Evolutionary conservation across 2,113 vertebrate species (phyloP).

Genomic region (Cebidichthys violaceus): DNA sequence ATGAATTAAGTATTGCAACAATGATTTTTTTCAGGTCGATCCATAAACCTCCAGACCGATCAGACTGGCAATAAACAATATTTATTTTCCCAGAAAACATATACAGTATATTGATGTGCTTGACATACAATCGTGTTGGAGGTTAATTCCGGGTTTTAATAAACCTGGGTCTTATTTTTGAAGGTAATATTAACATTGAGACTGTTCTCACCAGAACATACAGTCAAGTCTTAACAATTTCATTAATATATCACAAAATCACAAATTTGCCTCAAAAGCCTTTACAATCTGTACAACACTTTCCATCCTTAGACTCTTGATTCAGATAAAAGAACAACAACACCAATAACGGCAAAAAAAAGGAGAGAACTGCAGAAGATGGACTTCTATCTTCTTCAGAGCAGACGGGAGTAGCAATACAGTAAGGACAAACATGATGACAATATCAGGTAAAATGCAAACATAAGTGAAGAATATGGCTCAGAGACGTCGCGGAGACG

Average conservation of each 20-base stretch:
- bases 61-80: neutral
- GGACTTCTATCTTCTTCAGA: no score
- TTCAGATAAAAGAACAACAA: neutral
- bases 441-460: neutral
- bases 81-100: neutral
- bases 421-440: neutral
- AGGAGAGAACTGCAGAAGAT: neutral
- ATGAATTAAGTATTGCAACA: neutral
- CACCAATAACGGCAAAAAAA: neutral
- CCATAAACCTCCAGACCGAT: neutral
- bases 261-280: neutral
- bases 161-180: neutral
- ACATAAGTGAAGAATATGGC: neutral
- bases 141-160: neutral
- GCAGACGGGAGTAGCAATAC: neutral
- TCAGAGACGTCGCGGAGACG: neutral
- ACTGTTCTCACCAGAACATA: neutral
- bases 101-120: neutral
- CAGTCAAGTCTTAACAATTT: neutral
- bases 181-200: neutral
- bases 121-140: neutral
- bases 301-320: neutral
- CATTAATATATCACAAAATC: neutral
- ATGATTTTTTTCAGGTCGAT: neutral
- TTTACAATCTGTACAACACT: neutral